phyloP scores from a whole-genome alignment of 2,797 vertebrate genomes.

The Sparus aurata region DNA sequence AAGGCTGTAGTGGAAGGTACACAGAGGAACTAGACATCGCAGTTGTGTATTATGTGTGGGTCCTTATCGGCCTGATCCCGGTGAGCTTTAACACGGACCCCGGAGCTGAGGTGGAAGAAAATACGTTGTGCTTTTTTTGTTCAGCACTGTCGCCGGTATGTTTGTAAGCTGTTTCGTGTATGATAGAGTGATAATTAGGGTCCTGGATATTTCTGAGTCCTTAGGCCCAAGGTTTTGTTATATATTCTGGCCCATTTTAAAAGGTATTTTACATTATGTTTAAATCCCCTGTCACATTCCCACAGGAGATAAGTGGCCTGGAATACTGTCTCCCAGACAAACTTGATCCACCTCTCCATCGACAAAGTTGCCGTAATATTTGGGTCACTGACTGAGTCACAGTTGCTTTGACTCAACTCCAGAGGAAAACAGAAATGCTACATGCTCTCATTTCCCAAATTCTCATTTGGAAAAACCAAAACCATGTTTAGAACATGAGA shows the following conservation, averaged over 20 bases:
- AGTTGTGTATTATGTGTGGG: slow-evolving; percentile 17
- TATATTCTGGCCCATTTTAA: neutral
- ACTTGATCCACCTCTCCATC: slow-evolving; percentile 1
- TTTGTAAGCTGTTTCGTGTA: neutral
- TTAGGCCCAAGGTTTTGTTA: neutral
- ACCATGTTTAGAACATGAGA: neutral
- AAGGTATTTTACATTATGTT: neutral
- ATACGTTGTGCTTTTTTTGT: neutral
- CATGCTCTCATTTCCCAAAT: neutral
- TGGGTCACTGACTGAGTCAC: slow-evolving; percentile 24
- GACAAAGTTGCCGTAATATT: slow-evolving; percentile 28
- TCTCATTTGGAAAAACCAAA: neutral
- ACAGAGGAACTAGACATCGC: slow-evolving; percentile 32
- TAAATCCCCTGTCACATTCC: slow-evolving; percentile 15
- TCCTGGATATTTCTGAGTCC: neutral
- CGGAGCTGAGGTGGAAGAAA: neutral
- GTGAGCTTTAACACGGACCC: neutral
- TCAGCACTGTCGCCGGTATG: neutral
- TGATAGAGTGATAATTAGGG: neutral
- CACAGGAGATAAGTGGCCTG: slow-evolving; percentile 12
- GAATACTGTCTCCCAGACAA: slow-evolving; percentile 14
- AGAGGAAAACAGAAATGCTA: neutral
- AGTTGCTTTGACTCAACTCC: neutral
- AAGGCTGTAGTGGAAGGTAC: slow-evolving; percentile 25
- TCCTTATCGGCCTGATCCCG: neutral